Conservation (phyloP, 1,140 invertebrate species). For the Zaprionus gabonicus region DNA sequence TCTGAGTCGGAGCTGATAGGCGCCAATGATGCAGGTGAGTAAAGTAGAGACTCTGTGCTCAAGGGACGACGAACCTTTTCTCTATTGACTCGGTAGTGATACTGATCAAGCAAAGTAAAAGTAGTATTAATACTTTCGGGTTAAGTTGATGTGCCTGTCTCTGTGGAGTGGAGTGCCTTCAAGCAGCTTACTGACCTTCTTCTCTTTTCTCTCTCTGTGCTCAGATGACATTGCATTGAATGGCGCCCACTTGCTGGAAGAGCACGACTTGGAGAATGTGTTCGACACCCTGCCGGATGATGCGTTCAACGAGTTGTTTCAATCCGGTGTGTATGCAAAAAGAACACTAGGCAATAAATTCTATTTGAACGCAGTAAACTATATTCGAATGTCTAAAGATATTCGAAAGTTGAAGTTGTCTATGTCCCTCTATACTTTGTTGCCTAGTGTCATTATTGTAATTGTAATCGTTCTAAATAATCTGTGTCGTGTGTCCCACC, state of each 20-base stretch:
- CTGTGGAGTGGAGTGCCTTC: too few species aligned
- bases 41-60: too few species aligned
- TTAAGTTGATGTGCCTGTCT: background rate
- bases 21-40: conserved; percentile 78
- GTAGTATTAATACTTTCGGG: background rate
- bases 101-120: background rate
- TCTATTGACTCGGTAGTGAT: too few species aligned
- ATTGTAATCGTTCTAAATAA: conserved; percentile 1
- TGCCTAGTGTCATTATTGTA: conserved; percentile 1
- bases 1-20: conserved; percentile 86
- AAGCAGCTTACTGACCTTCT: background rate
- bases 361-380: background rate
- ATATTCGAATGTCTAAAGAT: background rate
- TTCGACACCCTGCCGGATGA: conserved; percentile 95
- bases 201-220: conserved; percentile 16
- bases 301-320: conserved; percentile 96
- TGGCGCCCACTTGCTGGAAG: conserved; percentile 88
- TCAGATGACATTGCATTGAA: conserved; percentile 84
- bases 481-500: conserved; percentile 49
- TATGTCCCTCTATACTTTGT: background rate
- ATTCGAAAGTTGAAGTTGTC: background rate
- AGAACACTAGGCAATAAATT: conserved; percentile 32
- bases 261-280: conserved; percentile 95
- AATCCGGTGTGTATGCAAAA: conserved; percentile 83
- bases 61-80: too few species aligned